phyloP scores from a whole-genome alignment of 2,797 vertebrate species.

The Phoebastria nigripes region DNA sequence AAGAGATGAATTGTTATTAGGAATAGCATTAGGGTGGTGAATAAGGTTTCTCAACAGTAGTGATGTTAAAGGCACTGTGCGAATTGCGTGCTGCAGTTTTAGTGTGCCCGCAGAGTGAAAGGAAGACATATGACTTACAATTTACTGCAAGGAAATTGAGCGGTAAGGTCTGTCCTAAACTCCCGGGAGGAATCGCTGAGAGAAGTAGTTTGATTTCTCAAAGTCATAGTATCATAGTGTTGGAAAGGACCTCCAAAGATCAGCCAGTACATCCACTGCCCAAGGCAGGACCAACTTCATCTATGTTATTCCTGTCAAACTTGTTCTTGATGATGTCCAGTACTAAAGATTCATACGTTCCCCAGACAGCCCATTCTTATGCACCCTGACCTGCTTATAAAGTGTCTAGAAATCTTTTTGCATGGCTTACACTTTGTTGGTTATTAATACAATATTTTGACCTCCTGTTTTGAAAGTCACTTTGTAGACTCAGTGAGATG shows the following conservation, averaged over 20 bases:
- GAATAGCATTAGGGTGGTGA: background rate
- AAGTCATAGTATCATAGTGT: background rate
- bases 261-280: background rate
- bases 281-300: background rate
- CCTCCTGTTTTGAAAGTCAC: background rate
- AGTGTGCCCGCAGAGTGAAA: background rate
- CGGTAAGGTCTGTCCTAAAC: background rate
- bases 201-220: background rate
- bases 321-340: background rate
- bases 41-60: background rate
- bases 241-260: background rate
- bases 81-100: background rate
- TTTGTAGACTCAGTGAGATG: background rate
- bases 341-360: background rate
- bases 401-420: background rate
- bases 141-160: constrained; percentile 16
- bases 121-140: constrained; percentile 24
- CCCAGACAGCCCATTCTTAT: background rate
- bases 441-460: background rate
- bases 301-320: background rate
- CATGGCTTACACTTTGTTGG: background rate
- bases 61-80: background rate
- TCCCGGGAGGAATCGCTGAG: background rate
- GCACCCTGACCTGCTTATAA: background rate
- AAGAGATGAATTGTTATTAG: background rate